Evolutionary conservation across 1,140 invertebrate species (phyloP).

Genomic region (Macrocentrus cingulum): DNA sequence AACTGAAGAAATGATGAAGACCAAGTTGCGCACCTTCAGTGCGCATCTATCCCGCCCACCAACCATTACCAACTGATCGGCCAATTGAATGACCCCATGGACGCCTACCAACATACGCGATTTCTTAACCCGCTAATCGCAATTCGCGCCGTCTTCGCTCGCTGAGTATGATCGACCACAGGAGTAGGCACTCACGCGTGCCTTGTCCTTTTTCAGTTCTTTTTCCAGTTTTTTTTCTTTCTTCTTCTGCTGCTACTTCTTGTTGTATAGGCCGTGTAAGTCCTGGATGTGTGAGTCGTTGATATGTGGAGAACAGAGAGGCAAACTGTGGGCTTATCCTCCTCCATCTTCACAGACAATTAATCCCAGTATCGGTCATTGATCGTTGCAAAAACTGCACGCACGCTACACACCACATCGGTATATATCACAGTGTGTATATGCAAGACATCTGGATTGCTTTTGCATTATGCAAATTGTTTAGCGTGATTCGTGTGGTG

Average conservation of each 20-base stretch:
- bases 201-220: slow-evolving; percentile 23
- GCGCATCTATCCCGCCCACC: slow-evolving; percentile 54
- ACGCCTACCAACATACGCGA: slow-evolving; percentile 43
- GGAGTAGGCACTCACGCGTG: slow-evolving; percentile 19
- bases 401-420: background rate
- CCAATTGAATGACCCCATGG: slow-evolving; percentile 54
- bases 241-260: slow-evolving; percentile 12
- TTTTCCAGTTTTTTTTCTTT: slow-evolving; percentile 14
- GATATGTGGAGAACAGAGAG: background rate
- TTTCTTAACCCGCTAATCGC: background rate
- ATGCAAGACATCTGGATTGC: too few relatives aligned
- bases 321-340: slow-evolving; percentile 5
- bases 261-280: too few relatives aligned
- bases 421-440: too few relatives aligned
- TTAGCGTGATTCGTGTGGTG: too few relatives aligned
- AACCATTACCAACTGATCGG: slow-evolving; percentile 54
- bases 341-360: slow-evolving; percentile 29
- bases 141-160: background rate
- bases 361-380: slow-evolving; percentile 37
- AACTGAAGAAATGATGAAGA: slow-evolving; percentile 26
- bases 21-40: slow-evolving; percentile 45
- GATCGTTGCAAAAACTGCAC: slow-evolving; percentile 29
- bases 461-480: too few relatives aligned
- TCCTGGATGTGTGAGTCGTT: background rate
- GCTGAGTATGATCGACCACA: slow-evolving; percentile 20